phyloP scores from a whole-genome alignment of 2,888 invertebrate species.

The Trissolcus japonicus region DNA sequence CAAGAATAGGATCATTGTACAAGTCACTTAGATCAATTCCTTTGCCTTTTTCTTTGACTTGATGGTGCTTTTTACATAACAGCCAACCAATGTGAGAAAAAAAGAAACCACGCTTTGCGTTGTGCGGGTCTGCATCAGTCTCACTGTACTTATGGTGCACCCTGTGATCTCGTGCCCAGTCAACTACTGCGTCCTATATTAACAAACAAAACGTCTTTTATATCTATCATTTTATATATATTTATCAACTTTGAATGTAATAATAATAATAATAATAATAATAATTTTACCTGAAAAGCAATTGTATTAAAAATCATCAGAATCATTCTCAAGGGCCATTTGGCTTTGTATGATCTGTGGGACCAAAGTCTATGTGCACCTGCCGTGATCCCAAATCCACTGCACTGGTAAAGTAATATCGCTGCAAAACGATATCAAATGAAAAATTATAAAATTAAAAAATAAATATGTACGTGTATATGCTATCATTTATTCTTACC shows the following conservation, averaged over 20 bases:
- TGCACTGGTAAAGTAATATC: slow-evolving; percentile 83
- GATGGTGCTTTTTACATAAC: slow-evolving; percentile 91
- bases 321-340: slow-evolving; percentile 88
- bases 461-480: too few relatives aligned
- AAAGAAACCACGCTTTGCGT: slow-evolving; percentile 94
- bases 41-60: slow-evolving; percentile 90
- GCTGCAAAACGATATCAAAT: slow-evolving; percentile 80
- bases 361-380: slow-evolving; percentile 98
- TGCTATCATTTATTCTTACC: slow-evolving; percentile 79
- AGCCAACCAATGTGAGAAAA: slow-evolving; percentile 98
- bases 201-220: slow-evolving; percentile 13
- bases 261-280: too few relatives aligned
- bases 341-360: slow-evolving; percentile 96
- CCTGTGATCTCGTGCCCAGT: slow-evolving; percentile 87
- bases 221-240: background rate
- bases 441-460: too few relatives aligned
- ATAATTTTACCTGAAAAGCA: slow-evolving; percentile 96
- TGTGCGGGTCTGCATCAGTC: slow-evolving; percentile 95
- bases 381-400: slow-evolving; percentile 95
- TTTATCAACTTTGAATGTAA: background rate
- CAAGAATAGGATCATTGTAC: slow-evolving; percentile 86
- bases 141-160: slow-evolving; percentile 96
- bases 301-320: slow-evolving; percentile 90
- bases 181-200: slow-evolving; percentile 85
- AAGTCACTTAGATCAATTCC: slow-evolving; percentile 91